Evolutionary conservation across 2,888 invertebrate species (phyloP).

Genomic region (Cyrtodaria siliqua): DNA sequence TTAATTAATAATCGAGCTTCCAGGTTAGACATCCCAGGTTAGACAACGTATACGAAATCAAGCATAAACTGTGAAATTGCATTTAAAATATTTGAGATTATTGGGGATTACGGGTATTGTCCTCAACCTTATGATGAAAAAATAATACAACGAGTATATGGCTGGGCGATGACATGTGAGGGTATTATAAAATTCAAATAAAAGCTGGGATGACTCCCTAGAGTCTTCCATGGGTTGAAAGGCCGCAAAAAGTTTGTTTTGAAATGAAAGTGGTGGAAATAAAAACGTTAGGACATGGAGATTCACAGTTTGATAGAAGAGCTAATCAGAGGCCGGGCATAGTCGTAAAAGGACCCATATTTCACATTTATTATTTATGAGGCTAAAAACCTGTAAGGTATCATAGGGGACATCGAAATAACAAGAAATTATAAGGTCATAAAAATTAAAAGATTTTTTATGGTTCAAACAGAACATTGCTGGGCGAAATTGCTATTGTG

Average conservation of each 20-base stretch:
- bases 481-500: no score
- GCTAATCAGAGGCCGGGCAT: slow-evolving; percentile 1
- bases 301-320: neutral
- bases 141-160: no score
- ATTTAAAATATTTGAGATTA: no score
- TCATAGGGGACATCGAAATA: slow-evolving; percentile 38
- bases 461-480: slow-evolving; percentile 2
- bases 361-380: slow-evolving; percentile 55
- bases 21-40: no score
- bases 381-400: slow-evolving; percentile 46
- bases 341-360: slow-evolving; percentile 55
- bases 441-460: slow-evolving; percentile 44
- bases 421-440: slow-evolving; percentile 51
- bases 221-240: neutral
- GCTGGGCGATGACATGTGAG: no score
- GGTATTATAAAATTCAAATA: no score
- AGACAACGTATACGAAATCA: no score
- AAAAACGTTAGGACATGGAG: neutral
- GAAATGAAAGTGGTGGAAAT: neutral
- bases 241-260: neutral
- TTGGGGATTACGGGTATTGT: no score
- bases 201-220: no score
- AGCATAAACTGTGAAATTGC: no score
- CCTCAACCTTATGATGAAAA: no score
- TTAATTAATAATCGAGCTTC: slow-evolving; percentile 4